A percentile compares a stretch with the other conserved stretches of the same genome.
Conservation (phyloP, 2,113 vertebrate genomes). For the Varanus komodoensis region DNA sequence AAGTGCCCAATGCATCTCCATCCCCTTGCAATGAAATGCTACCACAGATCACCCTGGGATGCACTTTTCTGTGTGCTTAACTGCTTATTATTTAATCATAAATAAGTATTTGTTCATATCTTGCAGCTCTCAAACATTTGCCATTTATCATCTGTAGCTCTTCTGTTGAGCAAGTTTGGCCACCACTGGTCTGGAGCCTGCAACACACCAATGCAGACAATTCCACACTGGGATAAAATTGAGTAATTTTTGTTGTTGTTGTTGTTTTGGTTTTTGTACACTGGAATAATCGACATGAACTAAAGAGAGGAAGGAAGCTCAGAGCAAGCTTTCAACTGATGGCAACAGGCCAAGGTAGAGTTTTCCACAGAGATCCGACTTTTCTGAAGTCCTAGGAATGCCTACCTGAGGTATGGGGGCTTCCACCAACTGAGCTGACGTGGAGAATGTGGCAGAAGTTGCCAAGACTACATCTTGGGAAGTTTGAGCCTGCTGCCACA, state of each 20-base stretch:
- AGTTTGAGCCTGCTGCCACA: not conserved
- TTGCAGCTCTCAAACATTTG: no score
- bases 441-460: not conserved
- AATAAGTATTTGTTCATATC: no score
- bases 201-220: not conserved
- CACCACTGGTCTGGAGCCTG: conserved; percentile 13
- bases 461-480: not conserved
- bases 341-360: conserved; percentile 34
- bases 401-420: conserved; percentile 33
- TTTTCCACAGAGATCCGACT: not conserved
- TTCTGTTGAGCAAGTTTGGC: no score
- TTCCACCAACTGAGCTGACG: conserved; percentile 5
- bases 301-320: not conserved
- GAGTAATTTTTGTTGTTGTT: conserved; percentile 1
- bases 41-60: no score
- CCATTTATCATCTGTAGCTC: no score
- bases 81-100: no score
- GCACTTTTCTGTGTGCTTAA: no score
- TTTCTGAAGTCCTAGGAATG: not conserved
- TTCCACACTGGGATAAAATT: conserved; percentile 36
- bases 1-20: no score
- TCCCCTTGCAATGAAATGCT: no score
- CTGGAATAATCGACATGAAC: not conserved
- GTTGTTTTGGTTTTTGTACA: not conserved
- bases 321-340: conserved; percentile 49